Base-by-base conservation (phyloP, 2,113 vertebrate genomes). In the Galbula dea region DNA sequence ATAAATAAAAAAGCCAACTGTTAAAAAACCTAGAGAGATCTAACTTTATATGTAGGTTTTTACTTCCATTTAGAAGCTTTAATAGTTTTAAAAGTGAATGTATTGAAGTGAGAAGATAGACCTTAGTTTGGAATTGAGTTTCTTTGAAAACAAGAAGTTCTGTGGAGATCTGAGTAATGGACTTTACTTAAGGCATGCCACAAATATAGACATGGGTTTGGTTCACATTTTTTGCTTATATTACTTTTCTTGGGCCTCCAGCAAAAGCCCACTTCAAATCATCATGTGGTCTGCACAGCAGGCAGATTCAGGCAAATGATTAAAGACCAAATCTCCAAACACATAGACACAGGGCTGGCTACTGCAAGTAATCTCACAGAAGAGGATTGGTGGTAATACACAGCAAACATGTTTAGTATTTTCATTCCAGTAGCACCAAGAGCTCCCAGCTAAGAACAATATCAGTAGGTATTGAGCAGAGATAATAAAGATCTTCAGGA, bases 291-390 rank as follows among this genome's bases (percentile, higher is more conserved):
- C 23, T 78, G 36, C 30, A 34, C 0, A 1, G 69, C 12, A 48
- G 22, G 18, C 1, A 3, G 30, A 67, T 59, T 48, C 48, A 67
- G 27, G 39, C 27, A 43, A 15, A 23, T 8, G 34, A 54, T 54
- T 78, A 58, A 79, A 88, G 61, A 49, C 23, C 36, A 61, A 23
- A 61, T 32, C 66, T 55, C 49, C 45, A 82, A 61, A 48, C 16
- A 30, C 2, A 6, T 46, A 52, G 27, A 21, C 0, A 0, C 0
- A 2, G 65, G 3, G 0, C 52, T 58, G 66, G 30, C 30, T 76
- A 57, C 32, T 34, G 27, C 0, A 4, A 79, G 30, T 48, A 65
- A 68, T 86, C 36, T 65, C 52, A 48, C 76, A 54, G 52, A 81
- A 67, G 22, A 1, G 71, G 8, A 48, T 86, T 6, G 0, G 30